Percentiles rank a stretch among this genome's conserved stretches.
Conservation (phyloP, 2,888 invertebrate species). For the Lepidocyrtinus sp. region DNA sequence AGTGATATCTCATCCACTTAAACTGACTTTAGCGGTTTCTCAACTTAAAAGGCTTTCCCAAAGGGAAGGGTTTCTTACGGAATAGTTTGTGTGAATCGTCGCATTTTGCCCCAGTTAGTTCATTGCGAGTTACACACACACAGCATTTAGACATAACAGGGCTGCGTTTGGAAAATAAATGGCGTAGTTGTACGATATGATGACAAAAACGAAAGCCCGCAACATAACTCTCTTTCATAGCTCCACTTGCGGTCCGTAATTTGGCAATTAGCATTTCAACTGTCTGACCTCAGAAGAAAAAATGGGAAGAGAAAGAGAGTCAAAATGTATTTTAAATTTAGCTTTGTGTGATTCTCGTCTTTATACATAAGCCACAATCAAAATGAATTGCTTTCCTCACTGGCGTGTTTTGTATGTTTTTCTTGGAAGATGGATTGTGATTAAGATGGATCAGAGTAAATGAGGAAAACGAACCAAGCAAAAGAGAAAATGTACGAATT, state of each 20-base stretch:
- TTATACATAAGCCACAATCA: slow-evolving; percentile 24
- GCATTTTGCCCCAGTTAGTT: neutral
- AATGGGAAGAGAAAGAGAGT: neutral
- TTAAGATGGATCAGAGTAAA: slow-evolving; percentile 56
- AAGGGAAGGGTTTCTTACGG: no score
- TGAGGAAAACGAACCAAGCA: neutral
- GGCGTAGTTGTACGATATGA: neutral
- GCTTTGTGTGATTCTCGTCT: neutral
- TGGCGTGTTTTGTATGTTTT: slow-evolving; percentile 47
- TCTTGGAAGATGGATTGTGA: slow-evolving; percentile 62
- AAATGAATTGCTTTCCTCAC: slow-evolving; percentile 41
- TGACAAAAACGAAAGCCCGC: slow-evolving; percentile 27
- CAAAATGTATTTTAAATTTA: slow-evolving; percentile 33
- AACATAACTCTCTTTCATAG: slow-evolving; percentile 44
- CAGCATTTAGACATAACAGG: neutral
- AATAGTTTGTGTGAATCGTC: neutral
- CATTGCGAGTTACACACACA: neutral
- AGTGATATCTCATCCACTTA: no score
- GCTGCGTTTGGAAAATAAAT: neutral
- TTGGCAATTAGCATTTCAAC: slow-evolving; percentile 60
- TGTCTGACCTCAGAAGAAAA: slow-evolving; percentile 41
- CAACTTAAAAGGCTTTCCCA: no score
- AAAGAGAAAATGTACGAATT: neutral
- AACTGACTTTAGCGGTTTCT: no score
- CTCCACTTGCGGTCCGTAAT: slow-evolving; percentile 50